Percentiles rank a stretch among this genome's conserved stretches.
Evolutionary conservation across 2,113 vertebrate species (phyloP).

Genomic region (Rhegmatorhina hoffmannsi): DNA sequence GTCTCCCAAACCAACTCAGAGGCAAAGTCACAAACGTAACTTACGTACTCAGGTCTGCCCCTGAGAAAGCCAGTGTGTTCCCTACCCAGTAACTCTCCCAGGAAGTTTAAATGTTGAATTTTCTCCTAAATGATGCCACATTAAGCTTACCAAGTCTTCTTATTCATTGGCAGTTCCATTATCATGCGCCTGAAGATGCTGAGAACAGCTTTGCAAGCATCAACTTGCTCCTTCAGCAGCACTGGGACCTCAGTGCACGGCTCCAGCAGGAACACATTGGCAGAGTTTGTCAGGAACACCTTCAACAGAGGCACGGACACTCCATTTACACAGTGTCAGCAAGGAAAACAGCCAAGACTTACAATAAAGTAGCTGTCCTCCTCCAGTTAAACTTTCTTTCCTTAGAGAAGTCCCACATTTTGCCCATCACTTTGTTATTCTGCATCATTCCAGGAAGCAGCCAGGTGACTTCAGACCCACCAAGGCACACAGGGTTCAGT

Average conservation of each 20-base stretch:
- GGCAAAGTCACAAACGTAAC: not conserved
- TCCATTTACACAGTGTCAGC: not conserved
- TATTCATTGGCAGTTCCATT: slow-evolving; percentile 95
- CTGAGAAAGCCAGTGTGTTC: not conserved
- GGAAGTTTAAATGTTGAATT: not conserved
- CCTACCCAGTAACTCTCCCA: not conserved
- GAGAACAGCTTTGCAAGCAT: slow-evolving; percentile 93
- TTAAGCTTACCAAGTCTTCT: slow-evolving; percentile 87
- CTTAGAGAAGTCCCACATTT: not conserved
- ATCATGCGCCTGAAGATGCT: slow-evolving; percentile 96
- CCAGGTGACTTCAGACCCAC: not conserved
- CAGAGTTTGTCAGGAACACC: slow-evolving; percentile 97
- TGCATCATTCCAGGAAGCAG: not conserved
- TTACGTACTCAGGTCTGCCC: accelerated
- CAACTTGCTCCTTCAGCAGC: slow-evolving; percentile 95
- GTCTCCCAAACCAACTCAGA: not conserved
- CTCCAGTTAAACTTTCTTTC: not conserved
- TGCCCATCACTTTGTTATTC: not conserved
- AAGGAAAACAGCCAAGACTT: not conserved
- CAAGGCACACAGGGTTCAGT: not conserved
- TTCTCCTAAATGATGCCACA: accelerated
- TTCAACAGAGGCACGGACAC: slow-evolving; percentile 47
- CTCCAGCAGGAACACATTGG: slow-evolving; percentile 95
- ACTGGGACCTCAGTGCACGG: slow-evolving; percentile 90
- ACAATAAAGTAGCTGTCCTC: not conserved